These are phyloP conservation scores for Sakesphorus luctuosus DNA, from an alignment of 2,113 vertebrate genomes.

Conservation along the genomic window DNA sequence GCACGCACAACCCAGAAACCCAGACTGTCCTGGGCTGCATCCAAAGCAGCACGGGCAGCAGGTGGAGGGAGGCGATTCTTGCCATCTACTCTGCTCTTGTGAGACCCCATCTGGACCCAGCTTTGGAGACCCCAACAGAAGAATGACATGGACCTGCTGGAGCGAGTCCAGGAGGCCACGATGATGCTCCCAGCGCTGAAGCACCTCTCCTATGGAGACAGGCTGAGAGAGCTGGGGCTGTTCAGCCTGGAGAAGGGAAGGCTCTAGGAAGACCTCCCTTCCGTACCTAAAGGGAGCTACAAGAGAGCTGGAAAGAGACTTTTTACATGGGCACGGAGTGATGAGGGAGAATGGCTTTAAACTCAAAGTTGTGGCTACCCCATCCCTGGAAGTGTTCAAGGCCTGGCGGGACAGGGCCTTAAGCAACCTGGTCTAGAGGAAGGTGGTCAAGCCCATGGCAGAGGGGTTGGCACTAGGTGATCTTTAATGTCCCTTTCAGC, in stretches of 20 bases:
- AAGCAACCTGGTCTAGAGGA: neutral
- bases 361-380: neutral
- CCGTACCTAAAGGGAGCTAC: neutral
- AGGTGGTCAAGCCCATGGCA: neutral
- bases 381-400: neutral
- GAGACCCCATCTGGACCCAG: neutral
- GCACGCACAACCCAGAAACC: neutral
- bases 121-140: neutral
- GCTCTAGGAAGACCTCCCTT: neutral
- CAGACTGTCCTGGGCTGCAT: neutral
- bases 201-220: neutral
- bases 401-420: neutral
- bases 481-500: neutral
- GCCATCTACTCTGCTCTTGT: neutral
- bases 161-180: rapidly evolving
- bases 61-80: neutral
- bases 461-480: neutral
- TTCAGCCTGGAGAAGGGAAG: neutral
- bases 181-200: neutral
- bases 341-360: neutral
- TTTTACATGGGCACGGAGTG: neutral
- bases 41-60: neutral
- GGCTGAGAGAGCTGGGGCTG: neutral
- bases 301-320: neutral
- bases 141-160: neutral